These are phyloP conservation scores for Tympanuchus pallidicinctus DNA, from an alignment of 2,113 vertebrate genomes.

Conservation along the genomic window DNA sequence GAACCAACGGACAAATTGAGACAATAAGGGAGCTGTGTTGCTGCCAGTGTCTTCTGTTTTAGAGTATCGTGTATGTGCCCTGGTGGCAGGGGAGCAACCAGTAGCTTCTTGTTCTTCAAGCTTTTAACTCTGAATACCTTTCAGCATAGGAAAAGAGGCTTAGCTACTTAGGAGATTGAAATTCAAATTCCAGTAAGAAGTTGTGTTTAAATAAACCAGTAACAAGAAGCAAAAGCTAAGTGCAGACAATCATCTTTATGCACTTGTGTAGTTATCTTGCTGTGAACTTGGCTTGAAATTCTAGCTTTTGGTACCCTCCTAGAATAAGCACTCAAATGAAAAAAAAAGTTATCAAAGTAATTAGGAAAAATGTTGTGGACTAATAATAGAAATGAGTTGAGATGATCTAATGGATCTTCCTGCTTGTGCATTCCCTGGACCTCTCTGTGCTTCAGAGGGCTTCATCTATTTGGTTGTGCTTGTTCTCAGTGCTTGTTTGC, in stretches of 20 bases:
- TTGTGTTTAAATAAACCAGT: too few species aligned
- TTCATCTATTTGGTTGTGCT: neutral
- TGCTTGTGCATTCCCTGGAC: fast-evolving
- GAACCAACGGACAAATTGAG: neutral
- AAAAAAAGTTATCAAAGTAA: neutral
- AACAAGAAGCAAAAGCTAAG: neutral
- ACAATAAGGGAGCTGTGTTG: neutral
- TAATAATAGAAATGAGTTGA: neutral
- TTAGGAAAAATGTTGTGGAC: neutral
- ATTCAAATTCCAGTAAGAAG: too few species aligned
- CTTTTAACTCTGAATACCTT: neutral
- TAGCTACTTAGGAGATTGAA: too few species aligned
- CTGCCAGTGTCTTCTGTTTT: neutral
- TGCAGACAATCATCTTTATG: neutral
- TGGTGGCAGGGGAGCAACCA: neutral
- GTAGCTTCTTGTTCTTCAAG: neutral
- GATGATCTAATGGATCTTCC: neutral
- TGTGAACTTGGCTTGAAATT: neutral
- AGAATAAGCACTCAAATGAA: neutral
- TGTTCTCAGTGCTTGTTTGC: neutral
- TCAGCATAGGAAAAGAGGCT: neutral
- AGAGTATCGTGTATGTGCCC: neutral
- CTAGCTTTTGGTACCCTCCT: neutral
- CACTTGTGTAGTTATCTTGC: neutral
- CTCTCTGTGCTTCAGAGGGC: neutral